A percentile compares a stretch with the other conserved stretches of the same genome.
Conservation (phyloP, 23 tunicate species). For the Halocynthia aurantium region DNA sequence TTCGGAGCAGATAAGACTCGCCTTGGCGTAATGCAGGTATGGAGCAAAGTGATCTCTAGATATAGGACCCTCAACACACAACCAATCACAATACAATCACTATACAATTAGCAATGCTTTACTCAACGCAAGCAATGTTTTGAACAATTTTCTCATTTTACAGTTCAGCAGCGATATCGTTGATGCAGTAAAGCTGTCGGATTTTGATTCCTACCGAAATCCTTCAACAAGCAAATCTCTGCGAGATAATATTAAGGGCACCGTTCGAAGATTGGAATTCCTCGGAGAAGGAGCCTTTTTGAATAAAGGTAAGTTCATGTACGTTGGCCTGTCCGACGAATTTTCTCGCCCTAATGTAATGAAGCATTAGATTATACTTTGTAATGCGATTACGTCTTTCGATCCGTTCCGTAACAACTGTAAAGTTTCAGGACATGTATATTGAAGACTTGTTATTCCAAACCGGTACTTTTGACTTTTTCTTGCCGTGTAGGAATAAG, state of each 20-base stretch:
- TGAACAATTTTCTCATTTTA: background rate
- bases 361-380: no score
- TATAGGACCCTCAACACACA: no score
- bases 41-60: background rate
- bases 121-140: background rate
- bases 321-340: background rate
- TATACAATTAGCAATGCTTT: no score
- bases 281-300: conserved; percentile 92
- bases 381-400: no score
- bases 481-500: no score
- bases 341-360: background rate
- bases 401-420: background rate
- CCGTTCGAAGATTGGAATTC: conserved; percentile 28
- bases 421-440: background rate
- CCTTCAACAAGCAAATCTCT: conserved; percentile 30
- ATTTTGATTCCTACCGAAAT: conserved; percentile 57
- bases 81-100: no score
- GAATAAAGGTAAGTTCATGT: conserved; percentile 46
- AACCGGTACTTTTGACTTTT: no score
- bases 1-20: conserved; percentile 71
- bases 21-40: conserved; percentile 84
- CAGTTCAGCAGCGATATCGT: conserved; percentile 85
- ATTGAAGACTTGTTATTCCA: no score
- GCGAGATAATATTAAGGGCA: conserved; percentile 8
- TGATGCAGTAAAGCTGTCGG: conserved; percentile 30